phyloP scores from a whole-genome alignment of 2,797 vertebrate genomes.

The Protonibea diacanthus region DNA sequence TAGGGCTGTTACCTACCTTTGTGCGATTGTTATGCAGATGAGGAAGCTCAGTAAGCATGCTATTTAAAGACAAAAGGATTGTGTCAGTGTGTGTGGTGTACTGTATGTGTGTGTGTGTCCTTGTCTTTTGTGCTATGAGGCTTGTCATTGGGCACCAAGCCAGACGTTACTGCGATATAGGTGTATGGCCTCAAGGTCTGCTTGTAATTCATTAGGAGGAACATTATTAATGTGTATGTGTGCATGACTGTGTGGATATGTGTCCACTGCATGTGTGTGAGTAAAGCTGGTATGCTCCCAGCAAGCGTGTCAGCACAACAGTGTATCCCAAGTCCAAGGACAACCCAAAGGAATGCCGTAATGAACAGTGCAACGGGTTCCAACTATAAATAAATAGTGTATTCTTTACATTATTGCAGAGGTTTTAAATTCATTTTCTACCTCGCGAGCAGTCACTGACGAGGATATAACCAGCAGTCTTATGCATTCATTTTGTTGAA shows the following conservation, averaged over 20 bases:
- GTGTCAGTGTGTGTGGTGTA: background rate
- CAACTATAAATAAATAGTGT: background rate
- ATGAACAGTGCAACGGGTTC: constrained; percentile 11
- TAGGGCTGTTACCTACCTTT: constrained; percentile 37
- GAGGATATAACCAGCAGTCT: background rate
- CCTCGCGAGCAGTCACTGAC: background rate
- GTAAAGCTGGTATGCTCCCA: constrained; percentile 36
- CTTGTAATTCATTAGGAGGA: constrained; percentile 81
- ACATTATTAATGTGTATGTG: constrained; percentile 69
- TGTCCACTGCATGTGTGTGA: constrained; percentile 21
- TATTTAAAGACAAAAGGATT: constrained; percentile 71
- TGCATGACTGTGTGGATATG: constrained; percentile 30
- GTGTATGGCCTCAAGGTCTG: constrained; percentile 71
- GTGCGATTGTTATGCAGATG: constrained; percentile 65
- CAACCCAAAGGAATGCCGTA: constrained; percentile 26
- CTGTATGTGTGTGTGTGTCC: constrained; percentile 42
- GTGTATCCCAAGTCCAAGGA: constrained; percentile 57
- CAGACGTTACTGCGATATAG: constrained; percentile 71
- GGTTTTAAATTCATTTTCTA: background rate
- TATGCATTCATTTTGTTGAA: background rate
- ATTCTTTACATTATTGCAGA: background rate
- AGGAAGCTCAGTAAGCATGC: constrained; percentile 48
- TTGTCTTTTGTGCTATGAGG: constrained; percentile 66
- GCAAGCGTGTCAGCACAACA: constrained; percentile 42
- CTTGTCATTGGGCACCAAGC: constrained; percentile 75